Evolutionary conservation across 2,888 invertebrate species (phyloP).

Genomic region (Sarcophaga subvicina): DNA sequence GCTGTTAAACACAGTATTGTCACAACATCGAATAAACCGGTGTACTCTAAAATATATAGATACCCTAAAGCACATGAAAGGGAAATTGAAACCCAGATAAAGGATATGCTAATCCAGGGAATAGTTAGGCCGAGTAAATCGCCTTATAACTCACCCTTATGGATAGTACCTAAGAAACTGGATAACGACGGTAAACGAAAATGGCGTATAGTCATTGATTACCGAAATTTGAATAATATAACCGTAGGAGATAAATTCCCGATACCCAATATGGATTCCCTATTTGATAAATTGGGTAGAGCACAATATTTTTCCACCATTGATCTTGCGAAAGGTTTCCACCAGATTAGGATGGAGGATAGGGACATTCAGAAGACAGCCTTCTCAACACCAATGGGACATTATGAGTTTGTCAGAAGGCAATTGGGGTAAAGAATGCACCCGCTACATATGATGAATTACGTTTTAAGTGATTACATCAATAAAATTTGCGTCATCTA

Average conservation of each 20-base stretch:
- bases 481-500: neutral
- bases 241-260: too few species aligned
- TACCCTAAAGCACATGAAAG: neutral
- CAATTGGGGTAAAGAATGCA: constrained; percentile 68
- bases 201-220: too few species aligned
- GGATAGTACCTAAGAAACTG: neutral
- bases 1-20: too few species aligned
- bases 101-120: neutral
- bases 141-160: neutral
- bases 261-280: too few species aligned
- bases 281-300: too few species aligned
- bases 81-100: neutral
- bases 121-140: constrained; percentile 1
- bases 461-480: constrained; percentile 34
- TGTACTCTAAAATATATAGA: neutral
- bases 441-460: constrained; percentile 59
- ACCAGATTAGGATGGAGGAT: constrained; percentile 39
- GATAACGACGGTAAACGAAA: neutral
- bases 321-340: neutral
- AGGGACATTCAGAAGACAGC: constrained; percentile 66
- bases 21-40: neutral
- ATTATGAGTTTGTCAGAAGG: constrained; percentile 69
- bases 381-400: constrained; percentile 58
- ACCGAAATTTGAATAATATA: too few species aligned
- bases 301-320: too few species aligned